phyloP scores from a whole-genome alignment of 1,140 invertebrate species.

The Thereuonema tuberculata region DNA sequence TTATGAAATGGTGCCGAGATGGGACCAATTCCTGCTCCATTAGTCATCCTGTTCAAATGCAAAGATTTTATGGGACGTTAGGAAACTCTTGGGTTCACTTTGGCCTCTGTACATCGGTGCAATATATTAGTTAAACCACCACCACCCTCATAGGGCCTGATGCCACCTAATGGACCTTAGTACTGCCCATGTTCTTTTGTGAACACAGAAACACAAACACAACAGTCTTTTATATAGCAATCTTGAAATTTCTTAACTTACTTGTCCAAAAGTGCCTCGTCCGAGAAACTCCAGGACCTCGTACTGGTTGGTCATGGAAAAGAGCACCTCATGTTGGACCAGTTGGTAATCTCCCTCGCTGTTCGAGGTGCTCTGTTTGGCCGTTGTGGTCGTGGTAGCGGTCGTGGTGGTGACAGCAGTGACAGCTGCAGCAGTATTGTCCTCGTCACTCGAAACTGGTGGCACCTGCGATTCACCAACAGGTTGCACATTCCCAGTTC shows the following conservation, averaged over 20 bases:
- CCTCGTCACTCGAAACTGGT: constrained; percentile 22
- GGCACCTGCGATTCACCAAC: constrained; percentile 22
- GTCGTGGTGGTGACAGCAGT: constrained; percentile 46
- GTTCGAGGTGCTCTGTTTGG: constrained; percentile 35
- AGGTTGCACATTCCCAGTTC: constrained; percentile 5
- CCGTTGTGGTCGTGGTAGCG: constrained; percentile 46
- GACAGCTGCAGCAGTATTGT: constrained; percentile 18
- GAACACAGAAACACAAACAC: no score
- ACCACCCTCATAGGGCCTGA: no score
- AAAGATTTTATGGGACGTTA: no score
- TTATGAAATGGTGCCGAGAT: no score
- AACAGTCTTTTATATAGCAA: not conserved
- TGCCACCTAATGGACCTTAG: no score
- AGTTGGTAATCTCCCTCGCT: constrained; percentile 94
- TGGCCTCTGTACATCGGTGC: no score
- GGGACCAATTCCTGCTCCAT: no score
- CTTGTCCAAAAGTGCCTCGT: constrained; percentile 95
- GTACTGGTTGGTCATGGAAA: constrained; percentile 82
- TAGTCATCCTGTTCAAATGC: no score
- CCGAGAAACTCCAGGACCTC: constrained; percentile 98
- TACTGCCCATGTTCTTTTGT: no score
- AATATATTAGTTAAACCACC: no score
- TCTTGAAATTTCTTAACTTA: constrained; percentile 27
- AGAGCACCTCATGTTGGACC: constrained; percentile 95
- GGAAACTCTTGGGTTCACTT: no score